Evolutionary conservation across 1,140 invertebrate genomes (phyloP).

Genomic region (Spodoptera frugiperda): DNA sequence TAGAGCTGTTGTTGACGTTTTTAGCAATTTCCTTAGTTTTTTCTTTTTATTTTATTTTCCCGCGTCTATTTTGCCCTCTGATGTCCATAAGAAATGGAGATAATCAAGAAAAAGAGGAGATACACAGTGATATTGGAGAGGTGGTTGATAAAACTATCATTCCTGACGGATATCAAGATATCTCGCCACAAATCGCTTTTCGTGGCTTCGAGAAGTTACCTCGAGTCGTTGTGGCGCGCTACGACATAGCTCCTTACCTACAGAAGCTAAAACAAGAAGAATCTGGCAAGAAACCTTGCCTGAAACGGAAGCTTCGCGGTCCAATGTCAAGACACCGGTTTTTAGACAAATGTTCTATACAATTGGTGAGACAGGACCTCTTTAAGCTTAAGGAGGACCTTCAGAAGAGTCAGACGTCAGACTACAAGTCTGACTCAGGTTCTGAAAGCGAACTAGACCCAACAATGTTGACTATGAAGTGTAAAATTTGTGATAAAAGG

Average conservation of each 20-base stretch:
- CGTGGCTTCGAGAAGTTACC: constrained; percentile 69
- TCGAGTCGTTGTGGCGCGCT: constrained; percentile 58
- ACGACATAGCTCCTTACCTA: constrained; percentile 68
- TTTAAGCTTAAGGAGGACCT: constrained; percentile 53
- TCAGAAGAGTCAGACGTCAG: constrained; percentile 24
- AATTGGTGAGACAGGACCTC: constrained; percentile 63
- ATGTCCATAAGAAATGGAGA: constrained; percentile 64
- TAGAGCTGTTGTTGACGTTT: constrained; percentile 59
- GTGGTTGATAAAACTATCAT: background rate
- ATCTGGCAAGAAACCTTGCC: background rate
- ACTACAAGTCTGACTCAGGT: constrained; percentile 26
- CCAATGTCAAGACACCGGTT: background rate
- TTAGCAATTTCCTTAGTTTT: constrained; percentile 58
- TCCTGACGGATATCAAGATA: constrained; percentile 46
- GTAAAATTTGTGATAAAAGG: constrained; percentile 71
- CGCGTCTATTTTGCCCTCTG: constrained; percentile 49
- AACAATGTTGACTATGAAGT: constrained; percentile 58
- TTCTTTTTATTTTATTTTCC: constrained; percentile 64
- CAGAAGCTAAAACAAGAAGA: background rate
- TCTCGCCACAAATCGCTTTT: constrained; percentile 57
- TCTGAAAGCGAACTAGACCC: constrained; percentile 38
- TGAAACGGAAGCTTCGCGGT: background rate
- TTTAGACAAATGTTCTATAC: constrained; percentile 58
- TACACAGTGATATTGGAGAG: background rate
- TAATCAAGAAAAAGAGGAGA: constrained; percentile 20